A percentile compares a stretch with the other conserved stretches of the same genome.
phyloP scores from a whole-genome alignment of 2,113 vertebrate genomes.

The Aspiorhynchus laticeps region DNA sequence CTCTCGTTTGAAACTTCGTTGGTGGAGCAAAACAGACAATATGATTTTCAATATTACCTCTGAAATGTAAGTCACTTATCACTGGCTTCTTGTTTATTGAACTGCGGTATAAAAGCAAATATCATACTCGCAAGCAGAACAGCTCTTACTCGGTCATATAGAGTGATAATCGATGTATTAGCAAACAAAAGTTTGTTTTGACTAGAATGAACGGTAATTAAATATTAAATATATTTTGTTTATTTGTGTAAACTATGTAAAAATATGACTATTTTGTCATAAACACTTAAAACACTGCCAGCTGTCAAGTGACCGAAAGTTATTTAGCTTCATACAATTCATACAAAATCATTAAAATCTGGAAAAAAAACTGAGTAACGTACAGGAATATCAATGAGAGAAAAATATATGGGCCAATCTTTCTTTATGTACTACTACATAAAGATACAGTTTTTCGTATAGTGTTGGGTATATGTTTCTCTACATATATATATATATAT shows the following conservation, averaged over 20 bases:
- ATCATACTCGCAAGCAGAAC: not conserved
- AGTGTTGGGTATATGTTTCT: not conserved
- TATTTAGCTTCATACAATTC: not conserved
- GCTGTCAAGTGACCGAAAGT: not conserved
- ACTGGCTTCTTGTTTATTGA: not conserved
- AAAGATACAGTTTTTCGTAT: not conserved
- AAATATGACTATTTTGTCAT: constrained; percentile 10
- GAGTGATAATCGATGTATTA: not conserved
- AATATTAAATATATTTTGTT: not conserved
- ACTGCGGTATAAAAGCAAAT: not conserved
- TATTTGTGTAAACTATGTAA: not conserved
- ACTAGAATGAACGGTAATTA: not conserved
- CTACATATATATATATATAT: not conserved
- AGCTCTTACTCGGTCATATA: too few relatives aligned
- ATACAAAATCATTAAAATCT: not conserved
- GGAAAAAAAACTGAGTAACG: not conserved
- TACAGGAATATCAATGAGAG: not conserved
- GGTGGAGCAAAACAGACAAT: not conserved
- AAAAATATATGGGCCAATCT: not conserved
- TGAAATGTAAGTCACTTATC: not conserved
- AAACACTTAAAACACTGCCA: not conserved
- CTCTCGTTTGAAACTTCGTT: not conserved
- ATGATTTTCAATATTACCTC: not conserved
- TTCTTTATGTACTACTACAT: not conserved
- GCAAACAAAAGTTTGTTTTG: not conserved